Evolutionary conservation across 2,888 invertebrate genomes (phyloP).

Genomic region (Eilema griseolum): DNA sequence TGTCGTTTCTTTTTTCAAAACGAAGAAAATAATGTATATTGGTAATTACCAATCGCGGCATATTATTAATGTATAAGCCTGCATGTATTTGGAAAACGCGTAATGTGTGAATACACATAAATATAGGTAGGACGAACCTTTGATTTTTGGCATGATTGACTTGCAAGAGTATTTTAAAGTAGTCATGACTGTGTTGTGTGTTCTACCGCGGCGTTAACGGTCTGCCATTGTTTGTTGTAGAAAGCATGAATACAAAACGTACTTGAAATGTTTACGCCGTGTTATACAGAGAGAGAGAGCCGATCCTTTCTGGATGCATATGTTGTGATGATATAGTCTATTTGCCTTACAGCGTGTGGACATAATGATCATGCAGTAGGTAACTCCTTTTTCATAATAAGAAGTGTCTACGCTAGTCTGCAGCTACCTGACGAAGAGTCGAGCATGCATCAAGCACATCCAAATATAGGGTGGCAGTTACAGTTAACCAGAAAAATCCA

Average conservation of each 20-base stretch:
- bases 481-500: not conserved
- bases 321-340: not conserved
- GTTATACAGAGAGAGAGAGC: not conserved
- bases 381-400: not conserved
- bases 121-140: not conserved
- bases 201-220: not conserved
- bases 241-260: not conserved
- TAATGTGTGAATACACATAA: no score
- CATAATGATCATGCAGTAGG: not conserved
- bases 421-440: no score
- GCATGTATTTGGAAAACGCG: no score
- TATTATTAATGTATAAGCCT: no score
- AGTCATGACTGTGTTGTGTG: no score
- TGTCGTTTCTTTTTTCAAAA: no score
- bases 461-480: not conserved
- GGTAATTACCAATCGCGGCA: no score
- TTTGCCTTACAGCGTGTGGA: not conserved
- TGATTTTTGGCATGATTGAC: not conserved
- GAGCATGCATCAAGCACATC: not conserved
- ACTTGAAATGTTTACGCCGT: not conserved
- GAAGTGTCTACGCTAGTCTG: no score
- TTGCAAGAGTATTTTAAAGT: not conserved
- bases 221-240: not conserved
- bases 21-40: no score
- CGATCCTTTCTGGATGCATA: not conserved